phyloP scores from a whole-genome alignment of 2,797 vertebrate genomes.

The Platalea minor region DNA sequence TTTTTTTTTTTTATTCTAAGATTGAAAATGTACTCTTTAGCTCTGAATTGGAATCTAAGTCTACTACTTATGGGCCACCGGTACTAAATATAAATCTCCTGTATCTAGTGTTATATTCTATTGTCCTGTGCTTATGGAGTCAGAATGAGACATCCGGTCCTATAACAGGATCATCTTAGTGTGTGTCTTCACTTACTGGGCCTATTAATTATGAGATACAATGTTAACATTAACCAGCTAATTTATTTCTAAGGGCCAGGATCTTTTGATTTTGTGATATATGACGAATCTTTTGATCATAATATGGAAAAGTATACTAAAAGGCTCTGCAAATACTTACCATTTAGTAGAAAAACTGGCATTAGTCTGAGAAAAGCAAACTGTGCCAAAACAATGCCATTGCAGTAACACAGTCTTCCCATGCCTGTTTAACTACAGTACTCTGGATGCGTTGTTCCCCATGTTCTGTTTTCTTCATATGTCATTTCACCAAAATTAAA shows the following conservation, averaged over 20 bases:
- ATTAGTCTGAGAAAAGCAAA: background rate
- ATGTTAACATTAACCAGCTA: background rate
- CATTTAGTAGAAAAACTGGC: background rate
- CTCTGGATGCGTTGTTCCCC: background rate
- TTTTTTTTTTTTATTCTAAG: background rate
- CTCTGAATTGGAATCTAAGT: background rate
- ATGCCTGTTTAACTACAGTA: background rate
- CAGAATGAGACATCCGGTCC: background rate
- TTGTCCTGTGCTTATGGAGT: background rate
- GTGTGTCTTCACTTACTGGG: background rate
- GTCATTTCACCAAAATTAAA: slow-evolving; percentile 17
- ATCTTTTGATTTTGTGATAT: background rate
- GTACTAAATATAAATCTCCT: background rate
- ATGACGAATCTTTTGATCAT: background rate
- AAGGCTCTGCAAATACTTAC: background rate
- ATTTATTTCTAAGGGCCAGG: background rate
- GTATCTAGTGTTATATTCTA: background rate
- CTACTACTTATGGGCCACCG: background rate
- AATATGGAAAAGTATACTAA: background rate
- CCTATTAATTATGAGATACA: background rate
- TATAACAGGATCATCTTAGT: background rate
- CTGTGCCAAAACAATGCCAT: background rate
- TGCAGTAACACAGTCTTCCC: background rate
- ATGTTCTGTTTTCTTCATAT: background rate
- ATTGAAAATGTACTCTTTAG: background rate